These are phyloP conservation scores for Chaetogeoica ovagalla DNA, from an alignment of 2,888 invertebrate genomes.

Conservation along the genomic window DNA sequence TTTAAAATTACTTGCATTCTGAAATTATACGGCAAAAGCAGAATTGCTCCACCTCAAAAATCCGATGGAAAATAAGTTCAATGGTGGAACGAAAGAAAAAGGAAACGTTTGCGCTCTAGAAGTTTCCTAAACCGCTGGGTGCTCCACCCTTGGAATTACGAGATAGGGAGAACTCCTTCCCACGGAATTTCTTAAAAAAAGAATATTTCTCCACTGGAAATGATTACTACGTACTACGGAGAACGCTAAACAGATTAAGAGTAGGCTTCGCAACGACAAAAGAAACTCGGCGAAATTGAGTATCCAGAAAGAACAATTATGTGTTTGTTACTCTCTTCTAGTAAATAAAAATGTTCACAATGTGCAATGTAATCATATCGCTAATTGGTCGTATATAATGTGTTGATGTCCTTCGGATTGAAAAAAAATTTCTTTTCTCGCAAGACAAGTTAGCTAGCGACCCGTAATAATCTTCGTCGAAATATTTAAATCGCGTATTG, in stretches of 20 bases:
- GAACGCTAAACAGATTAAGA: not conserved
- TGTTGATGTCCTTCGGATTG: too few relatives aligned
- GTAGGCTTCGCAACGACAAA: too few relatives aligned
- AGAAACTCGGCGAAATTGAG: not conserved
- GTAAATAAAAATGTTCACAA: too few relatives aligned
- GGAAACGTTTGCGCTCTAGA: not conserved
- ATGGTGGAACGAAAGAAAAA: conserved; percentile 6
- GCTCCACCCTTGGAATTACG: conserved; percentile 10
- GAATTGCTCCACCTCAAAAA: conserved; percentile 6
- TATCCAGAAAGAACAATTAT: conserved; percentile 3
- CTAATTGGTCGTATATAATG: too few relatives aligned
- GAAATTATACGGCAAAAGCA: not conserved
- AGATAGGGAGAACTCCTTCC: not conserved
- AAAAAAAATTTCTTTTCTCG: too few relatives aligned
- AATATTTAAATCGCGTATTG: too few relatives aligned
- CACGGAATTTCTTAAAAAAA: not conserved
- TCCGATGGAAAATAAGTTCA: not conserved
- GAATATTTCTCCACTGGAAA: conserved; percentile 1
- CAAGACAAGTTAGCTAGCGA: too few relatives aligned
- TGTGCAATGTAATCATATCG: too few relatives aligned
- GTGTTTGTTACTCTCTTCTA: not conserved
- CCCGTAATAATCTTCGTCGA: too few relatives aligned
- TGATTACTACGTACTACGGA: not conserved
- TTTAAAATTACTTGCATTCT: too few relatives aligned
- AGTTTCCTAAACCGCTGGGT: not conserved